Conservation (phyloP, 2,113 vertebrate genomes). For the Lathamus discolor region DNA sequence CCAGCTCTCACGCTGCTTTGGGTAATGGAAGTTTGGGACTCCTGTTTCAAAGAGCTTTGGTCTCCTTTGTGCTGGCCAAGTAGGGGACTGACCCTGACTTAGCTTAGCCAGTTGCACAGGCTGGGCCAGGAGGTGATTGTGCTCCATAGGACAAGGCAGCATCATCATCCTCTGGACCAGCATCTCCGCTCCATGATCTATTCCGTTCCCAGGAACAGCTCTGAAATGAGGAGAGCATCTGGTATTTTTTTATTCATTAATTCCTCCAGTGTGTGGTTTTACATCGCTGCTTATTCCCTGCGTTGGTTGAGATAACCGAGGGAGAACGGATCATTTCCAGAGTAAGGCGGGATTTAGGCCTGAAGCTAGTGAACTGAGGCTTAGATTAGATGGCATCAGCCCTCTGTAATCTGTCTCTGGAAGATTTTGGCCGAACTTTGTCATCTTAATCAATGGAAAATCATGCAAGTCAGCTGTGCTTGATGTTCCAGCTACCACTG, state of each 20-base stretch:
- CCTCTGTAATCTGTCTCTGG: slow-evolving; percentile 13
- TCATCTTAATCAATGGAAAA: slow-evolving; percentile 63
- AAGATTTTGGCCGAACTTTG: slow-evolving; percentile 47
- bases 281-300: slow-evolving; percentile 25
- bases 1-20: background rate
- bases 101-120: background rate
- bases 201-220: background rate
- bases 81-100: too few species aligned
- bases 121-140: background rate
- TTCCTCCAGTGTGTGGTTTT: background rate
- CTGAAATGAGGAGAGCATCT: background rate
- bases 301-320: slow-evolving; percentile 43
- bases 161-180: background rate
- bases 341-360: slow-evolving; percentile 45
- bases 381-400: slow-evolving; percentile 59
- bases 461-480: slow-evolving; percentile 50
- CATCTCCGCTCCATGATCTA: background rate
- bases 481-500: slow-evolving; percentile 11
- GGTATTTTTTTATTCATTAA: slow-evolving; percentile 19
- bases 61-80: background rate
- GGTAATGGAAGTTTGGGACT: background rate
- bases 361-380: slow-evolving; percentile 45
- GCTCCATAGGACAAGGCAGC: background rate
- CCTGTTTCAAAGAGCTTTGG: background rate
- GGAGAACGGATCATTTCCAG: slow-evolving; percentile 32